Evolutionary conservation across 1,140 invertebrate genomes (phyloP), one percentile per base, ranked within the genome.

Genomic region (Philaenus spumarius): DNA sequence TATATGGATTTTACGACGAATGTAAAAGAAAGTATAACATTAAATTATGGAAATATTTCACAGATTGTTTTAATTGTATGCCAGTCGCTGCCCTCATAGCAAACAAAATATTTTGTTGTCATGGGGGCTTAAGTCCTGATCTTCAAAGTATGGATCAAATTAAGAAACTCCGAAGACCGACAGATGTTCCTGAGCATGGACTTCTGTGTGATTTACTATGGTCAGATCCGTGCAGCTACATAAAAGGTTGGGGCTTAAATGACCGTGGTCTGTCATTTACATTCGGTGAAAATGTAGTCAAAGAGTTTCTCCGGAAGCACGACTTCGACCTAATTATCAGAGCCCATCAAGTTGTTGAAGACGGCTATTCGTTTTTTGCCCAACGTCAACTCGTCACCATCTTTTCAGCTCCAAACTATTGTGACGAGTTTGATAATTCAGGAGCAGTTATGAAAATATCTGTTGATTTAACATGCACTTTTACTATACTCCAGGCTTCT

Each of bases 221-320:
- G 89, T 90, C 88, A 6, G 89, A 90, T 73, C 88, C 89, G 1
- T 85, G 88, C 67, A 86, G 80, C 62, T 59, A 62, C 20, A 34
- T 26, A 24, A 26, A 46, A 1, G 93, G 92, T 35, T 96, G 92
- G 92, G 91, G 90, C 5, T 91, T 95, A 73, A 96, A 96, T 73
- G 94, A 97, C 69, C 84, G 95, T 68, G 95, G 95, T 42, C 93
- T 97, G 43, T 94, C 90, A 61, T 97, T 95, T 72, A 95, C 91
- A 9, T 96, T 96, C 73, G 93, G 93, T 62, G 88, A 89, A 22
- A 92, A 95, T 73, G 80, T 85, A 43, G 83, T 87, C 35, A 76
- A 79, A 43, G 85, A 86, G 72, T 89, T 89, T 74, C 74, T 89
- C 58, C 78, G 84, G 64, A 86, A 86, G 72, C 85, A 87, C 72